Base-by-base conservation (phyloP, 2,113 vertebrate species). In the Panthera uncia region DNA sequence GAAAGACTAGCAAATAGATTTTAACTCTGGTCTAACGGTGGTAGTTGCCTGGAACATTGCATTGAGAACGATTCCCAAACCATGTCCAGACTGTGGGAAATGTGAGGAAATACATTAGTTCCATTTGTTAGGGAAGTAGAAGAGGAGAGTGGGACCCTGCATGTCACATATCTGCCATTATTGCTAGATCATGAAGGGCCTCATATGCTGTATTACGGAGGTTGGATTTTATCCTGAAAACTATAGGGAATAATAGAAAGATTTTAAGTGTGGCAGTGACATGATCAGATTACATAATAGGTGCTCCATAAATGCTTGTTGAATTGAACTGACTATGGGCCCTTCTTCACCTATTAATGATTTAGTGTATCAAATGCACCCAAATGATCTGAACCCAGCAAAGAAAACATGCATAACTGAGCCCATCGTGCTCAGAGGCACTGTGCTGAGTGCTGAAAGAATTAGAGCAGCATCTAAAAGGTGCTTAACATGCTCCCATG, bases 361-460 rank as follows among this genome's bases (percentile, higher is more conserved):
- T 78, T 85, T 74, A 93, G 55, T 74, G 55, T 87, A 94, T 97
- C 94, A 91, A 80, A 95, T 84, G 76, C 76, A 91, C 38, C 50
- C 89, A 80, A 65, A 55, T 88, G 86, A 87, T 83, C 76, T 92
- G 85, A 91, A 93, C 41, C 85, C 48, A 41, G 89, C n/a, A 45
- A 90, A 84, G 38, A 65, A 88, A 91, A 88, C 55, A 41, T 33
- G 92, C 45, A 38, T 95, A 74, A 92, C 76, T 7, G 79, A 94
- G 81, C 74, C 55, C 33, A 1, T 38, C 10, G 0, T n/a, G 68
- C 80, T 95, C 52, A 3, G 84, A 87, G 81, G 94, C 88, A n/a
- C 85, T 31, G 57, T 61, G 89, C 94, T 95, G 80, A 97, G 94
- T 95, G 89, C 95, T 88, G 63, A 93, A 90, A 95, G 92, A 92